phyloP scores from a whole-genome alignment of 2,797 vertebrate genomes.

The Aulostomus chinensis region DNA sequence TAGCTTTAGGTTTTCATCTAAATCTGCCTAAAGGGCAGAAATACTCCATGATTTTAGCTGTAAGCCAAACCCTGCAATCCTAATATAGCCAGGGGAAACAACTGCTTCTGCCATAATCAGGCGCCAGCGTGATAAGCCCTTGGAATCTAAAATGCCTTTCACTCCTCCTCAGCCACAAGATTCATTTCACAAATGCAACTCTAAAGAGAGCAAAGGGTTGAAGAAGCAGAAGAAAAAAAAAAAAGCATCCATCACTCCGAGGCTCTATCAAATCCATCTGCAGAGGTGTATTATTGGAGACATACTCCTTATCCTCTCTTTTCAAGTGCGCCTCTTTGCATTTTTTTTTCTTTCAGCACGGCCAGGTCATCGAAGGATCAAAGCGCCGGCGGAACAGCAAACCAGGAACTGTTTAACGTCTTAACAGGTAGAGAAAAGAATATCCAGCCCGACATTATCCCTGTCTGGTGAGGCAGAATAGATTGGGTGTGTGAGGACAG shows the following conservation, averaged over 20 bases:
- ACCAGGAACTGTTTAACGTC: constrained; percentile 61
- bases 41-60: constrained; percentile 45
- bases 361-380: constrained; percentile 66
- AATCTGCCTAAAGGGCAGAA: constrained; percentile 70
- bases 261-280: constrained; percentile 65
- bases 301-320: constrained; percentile 64
- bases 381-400: constrained; percentile 44
- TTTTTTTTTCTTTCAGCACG: constrained; percentile 50
- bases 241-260: constrained; percentile 35
- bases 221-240: constrained; percentile 2
- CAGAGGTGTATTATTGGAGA: constrained; percentile 64
- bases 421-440: constrained; percentile 58
- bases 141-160: constrained; percentile 39
- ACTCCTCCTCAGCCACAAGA: constrained; percentile 37
- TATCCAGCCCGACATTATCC: neutral
- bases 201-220: constrained; percentile 53
- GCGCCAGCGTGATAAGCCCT: constrained; percentile 38
- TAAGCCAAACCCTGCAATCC: constrained; percentile 55
- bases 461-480: too few relatives aligned
- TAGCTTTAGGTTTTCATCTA: constrained; percentile 57
- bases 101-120: constrained; percentile 54
- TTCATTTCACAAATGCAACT: constrained; percentile 62
- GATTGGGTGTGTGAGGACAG: too few relatives aligned
- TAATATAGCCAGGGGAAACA: constrained; percentile 54
- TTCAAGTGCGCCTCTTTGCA: constrained; percentile 64